Percentiles rank a stretch among this genome's conserved stretches.
Evolutionary conservation across 35 echinoderm and acorn worm species (phyloP).

Genomic region (Heliocidaris tuberculata): DNA sequence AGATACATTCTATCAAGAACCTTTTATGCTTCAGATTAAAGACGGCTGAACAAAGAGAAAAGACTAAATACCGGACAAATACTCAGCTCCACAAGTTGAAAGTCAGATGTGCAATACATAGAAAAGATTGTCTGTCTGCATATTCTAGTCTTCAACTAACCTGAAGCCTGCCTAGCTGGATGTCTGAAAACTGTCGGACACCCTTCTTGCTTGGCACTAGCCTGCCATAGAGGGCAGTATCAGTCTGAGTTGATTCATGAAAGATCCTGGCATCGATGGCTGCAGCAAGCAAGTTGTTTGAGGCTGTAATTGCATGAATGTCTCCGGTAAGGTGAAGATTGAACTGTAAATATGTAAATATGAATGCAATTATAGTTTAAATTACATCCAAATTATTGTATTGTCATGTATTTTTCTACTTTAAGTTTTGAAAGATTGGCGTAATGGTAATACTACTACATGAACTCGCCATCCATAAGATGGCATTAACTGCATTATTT

Average conservation of each 20-base stretch:
- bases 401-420: too few species aligned
- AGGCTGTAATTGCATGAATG: constrained; percentile 97
- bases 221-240: constrained; percentile 84
- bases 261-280: constrained; percentile 98
- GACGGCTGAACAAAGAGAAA: too few species aligned
- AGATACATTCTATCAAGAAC: too few species aligned
- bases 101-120: neutral
- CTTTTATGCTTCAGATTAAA: too few species aligned
- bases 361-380: neutral
- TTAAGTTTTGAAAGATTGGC: neutral
- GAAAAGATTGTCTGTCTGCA: neutral
- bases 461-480: neutral
- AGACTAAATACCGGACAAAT: neutral
- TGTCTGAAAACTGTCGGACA: constrained; percentile 73
- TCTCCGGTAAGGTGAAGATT: constrained; percentile 98
- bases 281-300: constrained; percentile 96
- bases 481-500: neutral
- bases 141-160: constrained; percentile 43
- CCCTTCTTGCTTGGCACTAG: constrained; percentile 94
- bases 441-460: neutral
- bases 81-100: neutral
- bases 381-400: neutral
- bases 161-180: constrained; percentile 81
- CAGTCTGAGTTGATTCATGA: constrained; percentile 91
- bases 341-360: constrained; percentile 60